A percentile compares a stretch with the other conserved stretches of the same genome.
phyloP scores from a whole-genome alignment of 92 coral and sea anemone species.

The Meandrina meandrites region DNA sequence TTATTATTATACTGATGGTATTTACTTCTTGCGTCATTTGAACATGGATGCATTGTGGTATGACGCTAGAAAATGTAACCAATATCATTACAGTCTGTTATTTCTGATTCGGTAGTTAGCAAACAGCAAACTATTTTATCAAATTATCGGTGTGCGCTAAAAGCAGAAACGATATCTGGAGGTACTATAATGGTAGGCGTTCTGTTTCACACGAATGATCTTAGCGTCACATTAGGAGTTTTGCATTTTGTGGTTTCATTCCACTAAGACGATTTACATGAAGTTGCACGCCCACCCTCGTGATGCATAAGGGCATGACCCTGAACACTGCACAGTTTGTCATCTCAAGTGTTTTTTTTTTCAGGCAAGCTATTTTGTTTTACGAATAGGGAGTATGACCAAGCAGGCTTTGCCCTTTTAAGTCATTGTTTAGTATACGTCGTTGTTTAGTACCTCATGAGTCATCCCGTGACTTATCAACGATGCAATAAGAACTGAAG shows the following conservation, averaged over 20 bases:
- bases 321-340: neutral
- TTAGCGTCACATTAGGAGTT: neutral
- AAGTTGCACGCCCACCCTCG: too few relatives aligned
- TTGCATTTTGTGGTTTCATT: constrained; percentile 5
- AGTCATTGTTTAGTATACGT: neutral
- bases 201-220: neutral
- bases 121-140: neutral
- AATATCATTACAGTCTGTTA: neutral
- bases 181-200: neutral
- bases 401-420: neutral
- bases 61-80: neutral
- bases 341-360: too few relatives aligned
- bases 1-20: neutral
- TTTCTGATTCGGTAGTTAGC: neutral
- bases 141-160: neutral
- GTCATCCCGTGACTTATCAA: neutral
- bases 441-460: neutral
- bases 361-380: neutral
- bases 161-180: neutral
- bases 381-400: neutral
- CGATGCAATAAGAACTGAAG: neutral
- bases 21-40: neutral
- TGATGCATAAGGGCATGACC: constrained; percentile 9
- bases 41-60: neutral
- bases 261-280: neutral